These are phyloP conservation scores for Heteromyza rotundicornis DNA, from an alignment of 2,888 invertebrate species.

Conservation along the genomic window DNA sequence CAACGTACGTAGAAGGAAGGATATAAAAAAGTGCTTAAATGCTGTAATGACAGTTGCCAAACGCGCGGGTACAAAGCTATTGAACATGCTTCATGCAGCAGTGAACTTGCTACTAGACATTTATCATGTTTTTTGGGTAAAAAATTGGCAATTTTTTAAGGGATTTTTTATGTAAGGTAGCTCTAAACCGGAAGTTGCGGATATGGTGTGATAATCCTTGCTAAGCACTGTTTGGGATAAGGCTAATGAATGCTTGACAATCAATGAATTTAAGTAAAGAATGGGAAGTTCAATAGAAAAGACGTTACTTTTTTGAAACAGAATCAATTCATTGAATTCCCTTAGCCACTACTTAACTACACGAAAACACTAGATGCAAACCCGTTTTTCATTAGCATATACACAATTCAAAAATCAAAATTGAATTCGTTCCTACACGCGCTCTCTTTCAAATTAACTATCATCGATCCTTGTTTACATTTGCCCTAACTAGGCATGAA, in stretches of 20 bases:
- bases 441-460: not conserved
- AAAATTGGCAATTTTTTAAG: slow-evolving; percentile 29
- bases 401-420: not conserved
- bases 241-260: not conserved
- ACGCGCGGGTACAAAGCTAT: slow-evolving; percentile 27
- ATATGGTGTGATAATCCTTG: not conserved
- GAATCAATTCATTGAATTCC: too few relatives aligned
- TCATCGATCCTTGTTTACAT: slow-evolving; percentile 45
- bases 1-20: not conserved
- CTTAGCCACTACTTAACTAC: too few relatives aligned
- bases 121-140: slow-evolving; percentile 35
- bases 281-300: too few relatives aligned
- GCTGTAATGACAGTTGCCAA: not conserved
- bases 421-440: not conserved
- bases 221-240: not conserved
- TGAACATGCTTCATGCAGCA: slow-evolving; percentile 17
- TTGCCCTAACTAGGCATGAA: slow-evolving; percentile 57
- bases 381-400: not conserved
- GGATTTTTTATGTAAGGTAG: too few relatives aligned
- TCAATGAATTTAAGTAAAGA: not conserved
- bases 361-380: too few relatives aligned
- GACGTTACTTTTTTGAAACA: too few relatives aligned
- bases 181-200: slow-evolving; percentile 17
- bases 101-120: not conserved
- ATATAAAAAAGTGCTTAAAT: not conserved